These are phyloP conservation scores for Hipposideros larvatus DNA, from an alignment of 2,797 vertebrate genomes.

Conservation along the genomic window DNA sequence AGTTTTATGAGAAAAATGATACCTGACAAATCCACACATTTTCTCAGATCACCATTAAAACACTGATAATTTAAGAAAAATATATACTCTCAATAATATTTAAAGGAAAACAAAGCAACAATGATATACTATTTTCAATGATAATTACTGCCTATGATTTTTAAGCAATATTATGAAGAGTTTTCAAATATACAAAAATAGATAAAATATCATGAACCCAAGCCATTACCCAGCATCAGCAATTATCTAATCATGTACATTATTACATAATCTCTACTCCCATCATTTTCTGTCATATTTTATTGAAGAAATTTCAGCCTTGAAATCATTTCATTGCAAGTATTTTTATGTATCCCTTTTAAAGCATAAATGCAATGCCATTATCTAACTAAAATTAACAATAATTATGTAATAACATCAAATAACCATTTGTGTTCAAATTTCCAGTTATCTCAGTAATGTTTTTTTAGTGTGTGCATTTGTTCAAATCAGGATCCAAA, in stretches of 20 bases:
- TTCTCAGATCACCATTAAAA: background rate
- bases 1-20: background rate
- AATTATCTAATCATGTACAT: background rate
- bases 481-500: background rate
- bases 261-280: background rate
- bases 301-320: background rate
- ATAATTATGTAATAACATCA: background rate
- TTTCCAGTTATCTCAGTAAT: background rate
- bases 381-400: background rate
- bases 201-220: background rate
- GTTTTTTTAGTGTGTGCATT: background rate
- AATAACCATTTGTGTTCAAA: background rate
- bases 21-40: background rate
- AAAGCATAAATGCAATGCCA: background rate
- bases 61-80: background rate
- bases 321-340: background rate
- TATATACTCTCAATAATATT: background rate
- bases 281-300: background rate
- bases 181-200: background rate
- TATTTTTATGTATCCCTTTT: background rate
- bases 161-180: background rate
- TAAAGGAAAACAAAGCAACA: slow-evolving; percentile 27
- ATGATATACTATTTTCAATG: background rate
- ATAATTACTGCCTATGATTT: background rate
- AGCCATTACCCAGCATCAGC: background rate